A percentile compares a stretch with the other conserved stretches of the same genome.
Evolutionary conservation across 2,888 invertebrate species (phyloP).

Genomic region (Cephus runcator): DNA sequence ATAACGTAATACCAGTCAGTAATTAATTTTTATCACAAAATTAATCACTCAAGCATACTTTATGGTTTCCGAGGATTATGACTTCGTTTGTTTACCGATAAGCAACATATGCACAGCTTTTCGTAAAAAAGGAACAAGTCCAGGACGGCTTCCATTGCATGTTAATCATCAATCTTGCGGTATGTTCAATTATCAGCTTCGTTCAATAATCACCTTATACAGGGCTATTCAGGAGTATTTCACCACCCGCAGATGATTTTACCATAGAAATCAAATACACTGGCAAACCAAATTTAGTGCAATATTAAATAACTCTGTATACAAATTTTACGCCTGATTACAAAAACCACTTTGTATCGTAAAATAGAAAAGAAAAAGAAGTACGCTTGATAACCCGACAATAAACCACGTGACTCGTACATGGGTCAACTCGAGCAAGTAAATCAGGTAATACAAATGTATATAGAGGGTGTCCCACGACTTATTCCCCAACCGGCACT

Average conservation of each 20-base stretch:
- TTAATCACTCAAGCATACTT: not conserved
- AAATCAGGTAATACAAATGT: too few relatives aligned
- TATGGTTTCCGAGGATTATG: not conserved
- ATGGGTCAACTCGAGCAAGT: too few relatives aligned
- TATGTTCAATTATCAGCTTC: too few relatives aligned
- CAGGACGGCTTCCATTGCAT: not conserved
- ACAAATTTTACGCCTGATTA: too few relatives aligned
- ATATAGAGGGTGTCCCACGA: too few relatives aligned
- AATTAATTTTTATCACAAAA: not conserved
- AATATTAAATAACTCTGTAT: too few relatives aligned
- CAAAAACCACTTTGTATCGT: too few relatives aligned
- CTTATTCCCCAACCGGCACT: too few relatives aligned
- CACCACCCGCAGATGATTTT: not conserved
- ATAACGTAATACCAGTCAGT: not conserved
- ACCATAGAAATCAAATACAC: not conserved
- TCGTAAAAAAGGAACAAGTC: not conserved
- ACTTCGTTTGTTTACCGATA: not conserved
- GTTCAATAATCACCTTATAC: not conserved
- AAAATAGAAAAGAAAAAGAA: too few relatives aligned
- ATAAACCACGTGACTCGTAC: too few relatives aligned
- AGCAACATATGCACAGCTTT: not conserved
- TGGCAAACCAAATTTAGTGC: too few relatives aligned
- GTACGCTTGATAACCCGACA: too few relatives aligned
- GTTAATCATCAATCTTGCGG: not conserved
- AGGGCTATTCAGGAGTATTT: not conserved